These are phyloP conservation scores for Calosoma granatense DNA, from an alignment of 1,140 invertebrate genomes.

Conservation along the genomic window DNA sequence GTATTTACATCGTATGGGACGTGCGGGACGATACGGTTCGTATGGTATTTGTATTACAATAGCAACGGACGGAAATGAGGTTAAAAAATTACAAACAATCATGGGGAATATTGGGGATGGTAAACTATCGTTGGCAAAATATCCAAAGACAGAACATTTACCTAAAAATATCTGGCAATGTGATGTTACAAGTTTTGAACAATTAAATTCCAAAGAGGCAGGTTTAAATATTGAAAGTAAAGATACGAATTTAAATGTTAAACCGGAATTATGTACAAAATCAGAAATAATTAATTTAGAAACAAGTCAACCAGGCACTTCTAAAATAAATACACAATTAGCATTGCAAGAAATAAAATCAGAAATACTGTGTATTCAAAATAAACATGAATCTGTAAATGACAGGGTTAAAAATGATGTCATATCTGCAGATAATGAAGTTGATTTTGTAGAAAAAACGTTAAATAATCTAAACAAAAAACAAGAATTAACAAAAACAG, in stretches of 20 bases:
- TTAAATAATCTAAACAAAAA: no score
- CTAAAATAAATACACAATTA: no score
- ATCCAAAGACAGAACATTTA: constrained; percentile 23
- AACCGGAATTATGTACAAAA: neutral
- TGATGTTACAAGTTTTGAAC: constrained; percentile 26
- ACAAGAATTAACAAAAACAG: no score
- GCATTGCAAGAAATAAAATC: no score
- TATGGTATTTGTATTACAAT: constrained; percentile 62
- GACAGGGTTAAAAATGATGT: no score
- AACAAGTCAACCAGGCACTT: no score
- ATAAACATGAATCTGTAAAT: no score
- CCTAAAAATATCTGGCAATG: constrained; percentile 33
- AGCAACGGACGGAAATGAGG: constrained; percentile 46
- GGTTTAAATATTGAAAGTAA: constrained; percentile 9
- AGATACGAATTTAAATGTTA: constrained; percentile 5
- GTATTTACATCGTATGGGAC: constrained; percentile 91
- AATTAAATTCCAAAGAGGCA: constrained; percentile 8
- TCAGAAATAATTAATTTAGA: no score
- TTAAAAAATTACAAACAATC: constrained; percentile 44
- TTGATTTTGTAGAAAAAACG: no score
- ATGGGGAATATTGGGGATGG: constrained; percentile 38
- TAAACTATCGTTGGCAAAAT: constrained; percentile 37
- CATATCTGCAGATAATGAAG: no score
- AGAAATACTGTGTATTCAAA: no score
- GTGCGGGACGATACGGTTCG: constrained; percentile 84